Evolutionary conservation across 2,797 vertebrate genomes (phyloP), one percentile per base, ranked within the genome.

Genomic region (Acrossocheilus wenchowensis): DNA sequence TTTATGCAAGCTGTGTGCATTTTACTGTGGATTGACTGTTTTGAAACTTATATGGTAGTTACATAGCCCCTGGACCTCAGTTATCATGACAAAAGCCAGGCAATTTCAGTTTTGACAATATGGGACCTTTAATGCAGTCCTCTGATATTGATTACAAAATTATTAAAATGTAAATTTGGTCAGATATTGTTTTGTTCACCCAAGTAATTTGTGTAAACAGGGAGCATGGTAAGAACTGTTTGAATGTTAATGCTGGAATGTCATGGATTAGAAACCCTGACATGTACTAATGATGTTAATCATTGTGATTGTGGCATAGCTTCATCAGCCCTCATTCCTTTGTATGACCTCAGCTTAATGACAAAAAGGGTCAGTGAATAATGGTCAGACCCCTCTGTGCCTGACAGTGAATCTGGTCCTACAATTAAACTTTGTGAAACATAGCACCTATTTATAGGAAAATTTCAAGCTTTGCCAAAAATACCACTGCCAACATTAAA

Each of bases 321-420:
- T 69, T 72, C 54, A 66, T 77, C 30, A 39, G 78, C 71, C 71
- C n/a, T 81, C 11, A 80, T 48, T 72, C 1, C 15, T 71, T 19
- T 23, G n/a, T 57, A 64, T 48, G 11, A 52, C 43, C 43, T 45
- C 43, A 45, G 23, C 7, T 69, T 39, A 26, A 81, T 82, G 80
- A 36, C 36, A 75, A 23, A 48, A 73, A 45, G 52, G 23, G 17
- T 72, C 64, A 68, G 43, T n/a, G 45, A 52, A 12, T 71, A 81
- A 54, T 21, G n/a, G 26, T 52, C 50, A 52, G 50, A 52, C 26
- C 26, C 17, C 21, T 50, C 4, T 19, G 64, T n/a, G 21, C 15
- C 19, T 69, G 21, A 36, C 64, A 50, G 50, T 71, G 30, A 54
- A 57, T 54, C 23, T 26, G 43, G 1, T 10, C 30, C 34, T 69